Evolutionary conservation across 2,797 vertebrate genomes (phyloP), one percentile per base, ranked within the genome.

Genomic region (Arctocebus calabarensis): DNA sequence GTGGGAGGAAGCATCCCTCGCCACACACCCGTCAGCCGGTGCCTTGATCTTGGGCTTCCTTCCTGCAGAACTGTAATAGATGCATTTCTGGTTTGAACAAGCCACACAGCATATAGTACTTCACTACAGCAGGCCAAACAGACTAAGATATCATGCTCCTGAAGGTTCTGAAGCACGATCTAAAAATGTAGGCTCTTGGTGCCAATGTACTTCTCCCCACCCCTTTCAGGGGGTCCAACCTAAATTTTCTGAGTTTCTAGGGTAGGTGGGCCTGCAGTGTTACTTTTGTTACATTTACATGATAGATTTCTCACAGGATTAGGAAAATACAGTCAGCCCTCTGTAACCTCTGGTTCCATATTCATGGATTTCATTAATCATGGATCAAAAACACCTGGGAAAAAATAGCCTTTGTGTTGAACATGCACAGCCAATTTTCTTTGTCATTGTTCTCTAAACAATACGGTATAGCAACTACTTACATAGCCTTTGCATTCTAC

Each of bases 191-290:
- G 16, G 16, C 16, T 84, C 5, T 73, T 23, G 43, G 37, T 34
- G 20, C 22, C 52, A 40, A 61, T 1, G 6, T 37, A 45, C 23
- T 77, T 75, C 57, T 82, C 3, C 25, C 66, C 40, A 16, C 3
- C 74, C 34, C 32, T 81, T 85, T 61, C 11, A 84, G 37, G n/a
- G 12, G 62, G 61, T 78, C 14, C 25, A 19, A 61, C 27, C 61
- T 90, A 84, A 86, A 66, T 79, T 66, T 96, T 23, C 57, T 84
- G 19, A 61, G 23, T 75, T 86, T 55, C 45, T 84, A 22, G 84
- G 23, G 4, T 32, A 77, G 25, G 34, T 88, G 57, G 40, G 32
- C 59, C 17, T 83, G 16, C 27, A 70, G 8, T 59, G 20, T 71
- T 14, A 88, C 0, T 17, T 84, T 57, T 75, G 40, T 55, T 32